Conservation (phyloP, 2,888 invertebrate species). For the Tetrapedia diversipes region DNA sequence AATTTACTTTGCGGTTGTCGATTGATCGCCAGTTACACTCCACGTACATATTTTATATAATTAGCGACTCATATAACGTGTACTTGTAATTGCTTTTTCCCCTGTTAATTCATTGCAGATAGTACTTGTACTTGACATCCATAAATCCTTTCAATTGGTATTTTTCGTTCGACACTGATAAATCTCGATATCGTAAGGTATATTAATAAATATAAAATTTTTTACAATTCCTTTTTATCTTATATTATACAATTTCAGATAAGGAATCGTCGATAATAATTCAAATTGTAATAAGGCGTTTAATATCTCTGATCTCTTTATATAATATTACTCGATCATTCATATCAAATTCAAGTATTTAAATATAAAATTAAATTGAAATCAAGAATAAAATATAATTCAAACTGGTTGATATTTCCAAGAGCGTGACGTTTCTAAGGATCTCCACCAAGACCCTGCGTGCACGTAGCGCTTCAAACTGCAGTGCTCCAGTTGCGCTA, state of each 20-base stretch:
- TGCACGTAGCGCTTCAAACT: background rate
- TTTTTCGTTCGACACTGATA: background rate
- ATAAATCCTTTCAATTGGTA: conserved; percentile 1
- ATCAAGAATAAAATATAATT: no score
- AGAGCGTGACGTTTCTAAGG: background rate
- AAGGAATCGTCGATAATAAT: background rate
- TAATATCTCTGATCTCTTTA: conserved; percentile 15
- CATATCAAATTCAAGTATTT: no score
- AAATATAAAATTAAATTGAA: no score
- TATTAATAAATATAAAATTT: background rate
- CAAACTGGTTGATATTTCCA: background rate
- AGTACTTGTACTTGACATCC: background rate
- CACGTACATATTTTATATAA: background rate
- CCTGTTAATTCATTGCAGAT: background rate
- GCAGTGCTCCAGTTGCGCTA: conserved; percentile 1
- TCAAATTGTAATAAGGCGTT: conserved; percentile 9
- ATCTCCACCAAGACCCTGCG: no score
- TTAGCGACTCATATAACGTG: background rate
- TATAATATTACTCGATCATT: no score
- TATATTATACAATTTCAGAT: background rate
- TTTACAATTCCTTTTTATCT: background rate
- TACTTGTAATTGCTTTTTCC: background rate
- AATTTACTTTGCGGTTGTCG: conserved; percentile 25
- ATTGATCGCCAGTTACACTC: background rate
- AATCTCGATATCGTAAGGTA: background rate